Percentiles rank a stretch among this genome's conserved stretches.
Evolutionary conservation across 2,113 vertebrate genomes (phyloP).

Genomic region (Protomyctophum bolini): DNA sequence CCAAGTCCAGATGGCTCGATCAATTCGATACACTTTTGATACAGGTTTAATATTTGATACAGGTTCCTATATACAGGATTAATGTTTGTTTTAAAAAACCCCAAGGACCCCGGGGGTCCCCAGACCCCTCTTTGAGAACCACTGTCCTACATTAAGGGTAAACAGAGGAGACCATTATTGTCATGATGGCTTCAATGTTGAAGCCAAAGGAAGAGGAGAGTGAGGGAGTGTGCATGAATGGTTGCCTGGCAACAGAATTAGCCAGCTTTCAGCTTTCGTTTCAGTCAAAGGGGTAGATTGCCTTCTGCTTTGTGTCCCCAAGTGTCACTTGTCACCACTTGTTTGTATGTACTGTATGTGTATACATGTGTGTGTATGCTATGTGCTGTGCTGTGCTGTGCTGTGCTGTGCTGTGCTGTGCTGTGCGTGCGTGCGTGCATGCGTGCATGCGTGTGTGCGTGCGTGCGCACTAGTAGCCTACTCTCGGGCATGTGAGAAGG

Average conservation of each 20-base stretch:
- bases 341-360: conserved; percentile 26
- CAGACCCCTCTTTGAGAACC: too few species aligned
- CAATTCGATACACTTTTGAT: too few species aligned
- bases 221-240: conserved; percentile 50
- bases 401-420: neutral
- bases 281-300: conserved; percentile 34
- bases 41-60: too few species aligned
- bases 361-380: conserved; percentile 7
- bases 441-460: conserved; percentile 6
- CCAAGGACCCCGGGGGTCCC: too few species aligned
- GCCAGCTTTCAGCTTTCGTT: conserved; percentile 48
- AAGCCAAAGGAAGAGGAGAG: neutral
- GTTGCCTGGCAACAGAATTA: conserved; percentile 71
- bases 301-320: conserved; percentile 40
- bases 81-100: too few species aligned
- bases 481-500: too few species aligned
- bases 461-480: neutral
- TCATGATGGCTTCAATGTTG: conserved; percentile 29
- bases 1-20: too few species aligned
- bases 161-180: conserved; percentile 30
- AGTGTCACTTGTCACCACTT: conserved; percentile 49
- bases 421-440: conserved; percentile 1
- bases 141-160: conserved; percentile 13
- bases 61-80: too few species aligned
- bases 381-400: neutral